Percentiles rank a stretch among this genome's conserved stretches.
phyloP scores from a whole-genome alignment of 2,113 vertebrate species.

The Callithrix jacchus region DNA sequence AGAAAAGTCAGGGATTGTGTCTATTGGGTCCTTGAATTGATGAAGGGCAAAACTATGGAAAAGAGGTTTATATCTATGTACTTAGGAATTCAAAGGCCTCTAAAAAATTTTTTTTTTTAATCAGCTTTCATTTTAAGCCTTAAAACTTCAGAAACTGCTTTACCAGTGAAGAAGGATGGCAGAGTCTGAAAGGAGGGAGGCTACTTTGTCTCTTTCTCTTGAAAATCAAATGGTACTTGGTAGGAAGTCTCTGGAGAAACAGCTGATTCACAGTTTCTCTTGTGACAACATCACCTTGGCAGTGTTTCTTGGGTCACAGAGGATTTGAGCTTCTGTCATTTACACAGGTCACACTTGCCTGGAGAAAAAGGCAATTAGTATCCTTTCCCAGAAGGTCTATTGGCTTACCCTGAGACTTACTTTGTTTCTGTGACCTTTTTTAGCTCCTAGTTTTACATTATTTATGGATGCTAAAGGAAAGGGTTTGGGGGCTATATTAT shows the following conservation, averaged over 20 bases:
- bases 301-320: background rate
- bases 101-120: background rate
- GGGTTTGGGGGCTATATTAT: background rate
- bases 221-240: background rate
- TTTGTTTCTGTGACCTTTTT: background rate
- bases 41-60: background rate
- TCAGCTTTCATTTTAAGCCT: background rate
- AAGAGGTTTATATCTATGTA: background rate
- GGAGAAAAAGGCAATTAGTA: background rate
- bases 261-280: background rate
- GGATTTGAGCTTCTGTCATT: background rate
- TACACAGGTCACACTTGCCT: background rate
- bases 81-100: background rate
- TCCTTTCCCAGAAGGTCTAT: background rate
- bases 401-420: background rate
- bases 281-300: background rate
- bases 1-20: too few relatives aligned
- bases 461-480: background rate
- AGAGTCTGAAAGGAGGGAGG: background rate
- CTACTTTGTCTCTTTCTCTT: background rate
- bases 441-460: background rate
- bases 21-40: background rate
- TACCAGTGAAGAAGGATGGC: rapidly evolving
- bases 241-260: background rate
- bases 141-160: background rate